These are phyloP conservation scores for Myzus persicae DNA, from an alignment of 1,140 invertebrate genomes.

Conservation along the genomic window DNA sequence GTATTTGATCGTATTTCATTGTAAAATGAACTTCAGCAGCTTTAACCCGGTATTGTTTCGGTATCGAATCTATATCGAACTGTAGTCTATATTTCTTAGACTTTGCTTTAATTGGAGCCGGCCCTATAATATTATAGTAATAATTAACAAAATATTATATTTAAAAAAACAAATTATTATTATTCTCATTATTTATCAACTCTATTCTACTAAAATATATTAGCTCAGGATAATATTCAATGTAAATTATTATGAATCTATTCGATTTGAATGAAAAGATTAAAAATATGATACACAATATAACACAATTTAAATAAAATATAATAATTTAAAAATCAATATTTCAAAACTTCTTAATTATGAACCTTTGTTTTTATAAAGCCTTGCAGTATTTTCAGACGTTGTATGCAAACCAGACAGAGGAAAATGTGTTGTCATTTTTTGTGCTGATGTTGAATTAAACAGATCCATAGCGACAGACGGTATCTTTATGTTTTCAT, in stretches of 20 bases:
- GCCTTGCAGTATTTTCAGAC: slow-evolving; percentile 84
- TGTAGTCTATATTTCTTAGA: slow-evolving; percentile 75
- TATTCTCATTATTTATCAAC: neutral
- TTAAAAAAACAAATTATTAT: too few relatives aligned
- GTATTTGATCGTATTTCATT: slow-evolving; percentile 65
- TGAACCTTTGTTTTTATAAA: slow-evolving; percentile 84
- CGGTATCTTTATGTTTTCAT: slow-evolving; percentile 71
- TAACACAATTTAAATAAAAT: too few relatives aligned
- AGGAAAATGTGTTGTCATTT: slow-evolving; percentile 72
- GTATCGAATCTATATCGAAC: slow-evolving; percentile 81
- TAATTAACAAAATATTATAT: neutral
- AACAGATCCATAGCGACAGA: slow-evolving; percentile 82
- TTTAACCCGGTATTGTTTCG: slow-evolving; percentile 76
- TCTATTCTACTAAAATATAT: neutral
- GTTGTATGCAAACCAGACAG: slow-evolving; percentile 73
- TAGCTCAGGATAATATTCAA: neutral
- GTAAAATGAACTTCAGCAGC: slow-evolving; percentile 78
- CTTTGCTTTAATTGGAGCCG: neutral
- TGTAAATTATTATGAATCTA: neutral
- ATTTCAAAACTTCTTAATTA: too few relatives aligned
- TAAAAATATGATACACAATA: too few relatives aligned
- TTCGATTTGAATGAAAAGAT: neutral
- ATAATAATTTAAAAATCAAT: too few relatives aligned
- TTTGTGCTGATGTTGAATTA: slow-evolving; percentile 69
- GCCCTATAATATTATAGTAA: neutral